Base-by-base conservation (phyloP, 2,888 invertebrate species). In the Julus scanicus region DNA sequence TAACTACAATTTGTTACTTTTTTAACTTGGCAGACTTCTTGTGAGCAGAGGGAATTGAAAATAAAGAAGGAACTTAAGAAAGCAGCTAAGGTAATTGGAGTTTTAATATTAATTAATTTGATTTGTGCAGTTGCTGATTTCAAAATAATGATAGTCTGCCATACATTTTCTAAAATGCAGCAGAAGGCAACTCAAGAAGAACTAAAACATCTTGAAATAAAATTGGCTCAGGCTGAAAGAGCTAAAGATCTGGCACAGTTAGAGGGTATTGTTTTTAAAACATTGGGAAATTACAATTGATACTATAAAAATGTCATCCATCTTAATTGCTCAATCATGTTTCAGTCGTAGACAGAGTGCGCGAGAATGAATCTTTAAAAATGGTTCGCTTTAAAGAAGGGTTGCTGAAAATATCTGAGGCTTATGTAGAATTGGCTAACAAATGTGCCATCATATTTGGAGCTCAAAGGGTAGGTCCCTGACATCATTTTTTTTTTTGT, bases 291-390 rank as follows among this genome's bases (percentile, higher is more conserved):
- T 39, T 2, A 71, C 63, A 71, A 8, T 8, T 71, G 8, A 29
- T 6, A 6, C n/a, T 8, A 29, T 17, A 11, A 5, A 71, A 20
- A 71, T 20, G 17, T 8, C 63, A 40, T 44, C 48, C 37, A 57
- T 39, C 13, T 48, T 29, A 57, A 44, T 53, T 88, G 15, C 63
- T 88, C 89, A 89, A 71, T 37, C 17, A 3, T 13, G 48, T 90
- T 90, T 86, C 91, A 93, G 93, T 93, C 89, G 91, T 92, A 88
- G 93, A 93, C 88, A 91, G 92, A 88, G 91, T 93, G 2, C 91
- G 92, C 85, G 94, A 94, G 90, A 93, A 93, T 91, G 94, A 94
- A 91, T 93, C 93, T 20, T 92, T 93, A 0, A 94, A 94, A 90
- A 90, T 93, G 90, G 93, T 93, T 17, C 91, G 93, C 15, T 90